phyloP scores from a whole-genome alignment of 2,113 vertebrate species.

The Rana temporaria region DNA sequence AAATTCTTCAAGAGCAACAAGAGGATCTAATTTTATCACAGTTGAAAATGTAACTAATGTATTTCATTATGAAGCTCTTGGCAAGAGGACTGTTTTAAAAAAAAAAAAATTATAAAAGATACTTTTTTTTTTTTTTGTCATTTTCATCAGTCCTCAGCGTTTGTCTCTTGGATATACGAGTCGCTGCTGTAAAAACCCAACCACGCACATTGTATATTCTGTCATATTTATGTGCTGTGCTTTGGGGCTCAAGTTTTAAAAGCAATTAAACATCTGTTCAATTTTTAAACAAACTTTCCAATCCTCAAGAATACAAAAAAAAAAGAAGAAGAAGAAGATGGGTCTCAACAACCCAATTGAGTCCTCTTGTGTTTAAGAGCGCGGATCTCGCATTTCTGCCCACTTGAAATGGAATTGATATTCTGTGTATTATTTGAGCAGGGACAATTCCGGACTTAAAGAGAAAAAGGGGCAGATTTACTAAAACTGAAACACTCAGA shows the following conservation, averaged over 20 bases:
- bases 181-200: neutral
- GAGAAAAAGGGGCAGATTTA: too few species aligned
- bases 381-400: neutral
- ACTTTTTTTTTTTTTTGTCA: neutral
- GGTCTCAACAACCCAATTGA: neutral
- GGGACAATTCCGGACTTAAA: too few species aligned
- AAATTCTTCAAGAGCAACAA: too few species aligned
- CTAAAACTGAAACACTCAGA: too few species aligned
- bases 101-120: too few species aligned
- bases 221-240: slow-evolving; percentile 52
- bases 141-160: neutral
- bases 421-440: too few species aligned
- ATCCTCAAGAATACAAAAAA: slow-evolving; percentile 9
- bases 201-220: slow-evolving; percentile 8
- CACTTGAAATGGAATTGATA: too few species aligned
- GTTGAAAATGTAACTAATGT: neutral
- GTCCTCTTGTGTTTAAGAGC: slow-evolving; percentile 14
- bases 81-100: too few species aligned
- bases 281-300: slow-evolving; percentile 54
- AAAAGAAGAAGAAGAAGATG: neutral
- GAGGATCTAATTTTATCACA: too few species aligned
- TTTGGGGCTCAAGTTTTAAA: slow-evolving; percentile 45
- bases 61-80: neutral
- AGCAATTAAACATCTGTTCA: slow-evolving; percentile 55
- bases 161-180: slow-evolving; percentile 13